Conservation (phyloP, 2,888 invertebrate species). For the Rhagonycha lutea region DNA sequence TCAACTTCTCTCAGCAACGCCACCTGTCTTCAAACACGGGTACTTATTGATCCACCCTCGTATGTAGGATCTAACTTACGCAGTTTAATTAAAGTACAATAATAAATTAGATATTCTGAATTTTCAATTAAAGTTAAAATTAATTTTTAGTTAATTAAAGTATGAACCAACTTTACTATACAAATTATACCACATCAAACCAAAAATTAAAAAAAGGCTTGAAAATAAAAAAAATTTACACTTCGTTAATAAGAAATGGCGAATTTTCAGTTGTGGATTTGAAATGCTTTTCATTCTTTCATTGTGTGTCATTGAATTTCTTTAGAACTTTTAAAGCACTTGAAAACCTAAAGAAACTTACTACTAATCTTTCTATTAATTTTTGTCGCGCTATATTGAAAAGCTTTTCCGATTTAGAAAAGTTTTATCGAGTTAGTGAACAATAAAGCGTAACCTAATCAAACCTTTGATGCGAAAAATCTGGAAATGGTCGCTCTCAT, state of each 20-base stretch:
- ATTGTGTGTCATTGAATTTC: conserved; percentile 15
- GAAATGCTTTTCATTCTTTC: conserved; percentile 10
- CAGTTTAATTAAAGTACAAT: no score
- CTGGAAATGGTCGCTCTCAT: conserved; percentile 28
- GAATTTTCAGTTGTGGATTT: conserved; percentile 5
- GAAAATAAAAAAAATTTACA: background rate
- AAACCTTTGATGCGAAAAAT: conserved; percentile 31
- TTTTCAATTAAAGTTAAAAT: no score
- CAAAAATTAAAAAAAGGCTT: background rate
- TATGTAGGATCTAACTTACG: no score
- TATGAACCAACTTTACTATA: no score
- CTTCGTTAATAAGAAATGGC: background rate
- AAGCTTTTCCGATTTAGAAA: conserved; percentile 20
- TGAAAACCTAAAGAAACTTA: conserved; percentile 4
- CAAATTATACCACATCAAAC: no score
- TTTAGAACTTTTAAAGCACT: conserved; percentile 14
- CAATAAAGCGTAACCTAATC: conserved; percentile 30
- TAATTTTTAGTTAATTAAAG: no score
- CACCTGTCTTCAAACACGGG: no score
- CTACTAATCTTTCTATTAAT: conserved; percentile 21
- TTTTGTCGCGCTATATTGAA: conserved; percentile 18
- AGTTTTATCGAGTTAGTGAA: conserved; percentile 23
- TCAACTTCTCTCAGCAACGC: no score
- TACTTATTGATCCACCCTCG: no score
- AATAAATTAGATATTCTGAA: no score